Base-by-base conservation (phyloP, 2,888 invertebrate species). In the Brachylomia viminalis region DNA sequence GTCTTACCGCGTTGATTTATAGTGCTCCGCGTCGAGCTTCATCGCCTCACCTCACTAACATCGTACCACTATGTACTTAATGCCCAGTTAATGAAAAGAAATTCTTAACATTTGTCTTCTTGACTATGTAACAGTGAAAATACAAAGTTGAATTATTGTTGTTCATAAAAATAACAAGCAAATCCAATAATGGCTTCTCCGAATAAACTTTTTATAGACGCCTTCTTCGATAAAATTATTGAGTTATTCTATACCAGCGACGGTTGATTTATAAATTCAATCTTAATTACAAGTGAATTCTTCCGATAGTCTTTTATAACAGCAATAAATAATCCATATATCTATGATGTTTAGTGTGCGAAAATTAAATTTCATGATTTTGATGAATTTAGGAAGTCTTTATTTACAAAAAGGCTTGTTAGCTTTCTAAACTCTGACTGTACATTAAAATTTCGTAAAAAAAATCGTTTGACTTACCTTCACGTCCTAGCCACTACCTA, bases 1-100 rank as follows among this genome's bases (percentile, higher is more conserved):
- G 94, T 95, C 95, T 94, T 94, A 93, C 93, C 90, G 90, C 91
- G 93, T 95, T 96, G 96, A 96, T 96, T 96, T 96, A 96, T 95
- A 93, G 93, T 89, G 90, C 90, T 90, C 91, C 72, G 87, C 90
- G 92, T 86, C 91, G 89, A 90, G 94, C 92, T 92, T 94, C 95
- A 94, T 94, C 95, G 95, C 91, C 91, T 92, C 90, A 82, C 90
- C 91, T 90, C 88, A 91, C 91, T 87, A 87, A 89, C 88, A 89
- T 85, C 88, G 84, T 86, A 90, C 86, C 89, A 88, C 88, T 91
- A 89, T 91, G 92, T 91, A 91, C 91, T 92, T 93, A 92, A 93
- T 92, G 91, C 90, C 87, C 88, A 89, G 89, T 90, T 94, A 93
- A 94, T 95, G 92, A 94, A 94, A 94, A 93, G 87, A 94, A 91